Percentiles rank a stretch among this genome's conserved stretches.
These are phyloP conservation scores for Benitochromis conjunctus DNA, from an alignment of 2,113 vertebrate species.

Conservation along the genomic window DNA sequence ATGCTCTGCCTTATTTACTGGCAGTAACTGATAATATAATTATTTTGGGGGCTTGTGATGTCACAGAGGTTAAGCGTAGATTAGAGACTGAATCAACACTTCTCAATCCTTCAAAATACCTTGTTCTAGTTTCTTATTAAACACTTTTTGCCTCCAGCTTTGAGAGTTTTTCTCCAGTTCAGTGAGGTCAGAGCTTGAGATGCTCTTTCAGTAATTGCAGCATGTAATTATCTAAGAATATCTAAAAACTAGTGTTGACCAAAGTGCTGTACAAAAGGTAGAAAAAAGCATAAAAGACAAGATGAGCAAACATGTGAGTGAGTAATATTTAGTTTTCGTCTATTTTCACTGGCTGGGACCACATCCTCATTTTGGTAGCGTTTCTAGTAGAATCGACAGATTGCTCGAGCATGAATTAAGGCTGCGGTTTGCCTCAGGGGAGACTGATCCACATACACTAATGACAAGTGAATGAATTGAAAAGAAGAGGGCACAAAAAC, in stretches of 20 bases:
- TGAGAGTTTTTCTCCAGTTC: not conserved
- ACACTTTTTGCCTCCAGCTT: not conserved
- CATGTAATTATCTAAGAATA: not conserved
- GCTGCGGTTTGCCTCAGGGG: too few species aligned
- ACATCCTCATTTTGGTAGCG: not conserved
- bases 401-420: too few species aligned
- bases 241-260: not conserved
- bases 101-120: not conserved
- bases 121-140: not conserved
- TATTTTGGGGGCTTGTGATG: not conserved
- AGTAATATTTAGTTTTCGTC: not conserved
- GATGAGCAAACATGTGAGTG: not conserved
- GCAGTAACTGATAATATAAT: not conserved
- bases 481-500: too few species aligned
- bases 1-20: not conserved
- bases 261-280: not conserved
- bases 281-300: not conserved
- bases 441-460: too few species aligned
- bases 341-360: not conserved
- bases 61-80: not conserved
- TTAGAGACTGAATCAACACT: not conserved
- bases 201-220: not conserved
- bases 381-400: too few species aligned
- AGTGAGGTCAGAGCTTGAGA: not conserved
- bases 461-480: too few species aligned